phyloP scores from a whole-genome alignment of 2,888 invertebrate genomes.

The Ophioninae sp. region DNA sequence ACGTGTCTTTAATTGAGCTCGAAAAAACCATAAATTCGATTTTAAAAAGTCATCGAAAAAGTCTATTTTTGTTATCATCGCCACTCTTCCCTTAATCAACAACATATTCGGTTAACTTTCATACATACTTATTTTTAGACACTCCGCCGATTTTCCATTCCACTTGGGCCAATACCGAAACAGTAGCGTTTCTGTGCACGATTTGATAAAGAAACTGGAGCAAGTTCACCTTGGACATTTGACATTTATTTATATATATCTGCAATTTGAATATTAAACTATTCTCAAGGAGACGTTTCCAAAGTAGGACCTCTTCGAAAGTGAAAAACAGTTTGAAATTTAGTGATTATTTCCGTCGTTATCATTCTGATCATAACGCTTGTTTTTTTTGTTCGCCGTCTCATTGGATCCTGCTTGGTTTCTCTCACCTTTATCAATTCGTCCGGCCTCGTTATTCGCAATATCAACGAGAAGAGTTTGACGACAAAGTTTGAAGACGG shows the following conservation, averaged over 20 bases:
- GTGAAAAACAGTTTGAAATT: too few relatives aligned
- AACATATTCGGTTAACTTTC: too few relatives aligned
- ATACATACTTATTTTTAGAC: background rate
- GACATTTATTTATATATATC: background rate
- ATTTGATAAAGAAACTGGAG: background rate
- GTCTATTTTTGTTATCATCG: too few relatives aligned
- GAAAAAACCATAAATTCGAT: too few relatives aligned
- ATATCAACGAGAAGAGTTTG: constrained; percentile 89
- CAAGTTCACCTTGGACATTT: too few relatives aligned
- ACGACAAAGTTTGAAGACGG: constrained; percentile 87
- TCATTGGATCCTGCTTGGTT: constrained; percentile 6
- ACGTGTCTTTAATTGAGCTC: too few relatives aligned
- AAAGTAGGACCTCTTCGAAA: background rate
- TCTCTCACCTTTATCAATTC: constrained; percentile 6
- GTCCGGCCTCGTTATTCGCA: constrained; percentile 14
- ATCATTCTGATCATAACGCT: background rate
- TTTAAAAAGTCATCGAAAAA: too few relatives aligned
- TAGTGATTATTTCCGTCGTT: background rate
- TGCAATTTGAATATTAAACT: background rate
- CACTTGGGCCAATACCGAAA: background rate
- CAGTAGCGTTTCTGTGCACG: background rate
- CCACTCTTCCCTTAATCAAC: too few relatives aligned
- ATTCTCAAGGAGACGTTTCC: background rate
- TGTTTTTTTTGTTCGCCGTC: background rate
- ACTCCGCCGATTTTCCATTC: background rate